phyloP scores from a whole-genome alignment of 2,113 vertebrate species.

The Semnopithecus entellus region DNA sequence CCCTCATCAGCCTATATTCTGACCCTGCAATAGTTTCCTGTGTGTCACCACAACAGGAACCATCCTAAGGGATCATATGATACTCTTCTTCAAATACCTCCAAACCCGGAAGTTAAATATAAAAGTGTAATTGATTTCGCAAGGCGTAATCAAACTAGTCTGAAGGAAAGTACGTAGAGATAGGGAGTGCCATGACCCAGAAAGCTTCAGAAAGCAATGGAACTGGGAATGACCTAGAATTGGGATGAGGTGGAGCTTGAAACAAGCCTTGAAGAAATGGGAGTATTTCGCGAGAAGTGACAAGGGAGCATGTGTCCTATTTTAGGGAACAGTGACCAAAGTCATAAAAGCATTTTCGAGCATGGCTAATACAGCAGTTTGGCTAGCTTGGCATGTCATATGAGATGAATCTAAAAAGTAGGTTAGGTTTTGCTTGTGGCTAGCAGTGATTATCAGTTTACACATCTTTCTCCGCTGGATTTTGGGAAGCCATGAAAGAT shows the following conservation, averaged over 20 bases:
- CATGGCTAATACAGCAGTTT: background rate
- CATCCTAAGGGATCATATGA: background rate
- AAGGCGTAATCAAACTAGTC: background rate
- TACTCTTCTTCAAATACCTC: background rate
- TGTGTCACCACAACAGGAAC: background rate
- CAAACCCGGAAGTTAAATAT: background rate
- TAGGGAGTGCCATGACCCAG: background rate
- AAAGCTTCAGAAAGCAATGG: background rate
- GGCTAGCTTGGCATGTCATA: background rate
- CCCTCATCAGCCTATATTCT: background rate
- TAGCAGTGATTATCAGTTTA: background rate
- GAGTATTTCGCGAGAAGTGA: background rate
- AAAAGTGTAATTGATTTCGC: background rate
- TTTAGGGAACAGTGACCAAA: background rate
- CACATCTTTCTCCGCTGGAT: background rate
- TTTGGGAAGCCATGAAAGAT: background rate
- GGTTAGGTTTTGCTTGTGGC: background rate
- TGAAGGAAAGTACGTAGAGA: background rate
- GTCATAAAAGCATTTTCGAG: background rate
- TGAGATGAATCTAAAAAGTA: background rate
- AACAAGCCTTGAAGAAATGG: background rate
- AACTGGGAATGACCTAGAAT: background rate
- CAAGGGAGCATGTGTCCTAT: background rate
- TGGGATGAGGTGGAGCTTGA: background rate
- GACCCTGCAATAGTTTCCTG: background rate